phyloP scores from a whole-genome alignment of 2,797 vertebrate species.

The Thunnus albacares region DNA sequence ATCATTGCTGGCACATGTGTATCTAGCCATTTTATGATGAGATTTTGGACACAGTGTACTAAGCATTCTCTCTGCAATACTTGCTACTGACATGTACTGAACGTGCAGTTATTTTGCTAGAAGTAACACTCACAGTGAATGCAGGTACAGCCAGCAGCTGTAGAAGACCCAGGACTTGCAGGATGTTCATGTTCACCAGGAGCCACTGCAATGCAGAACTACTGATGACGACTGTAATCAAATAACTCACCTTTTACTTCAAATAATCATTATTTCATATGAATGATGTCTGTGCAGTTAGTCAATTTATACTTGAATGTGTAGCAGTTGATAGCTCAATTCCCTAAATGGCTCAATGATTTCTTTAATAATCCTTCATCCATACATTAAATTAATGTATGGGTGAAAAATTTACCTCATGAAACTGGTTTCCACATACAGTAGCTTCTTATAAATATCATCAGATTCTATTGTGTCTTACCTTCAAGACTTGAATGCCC shows the following conservation, averaged over 20 bases:
- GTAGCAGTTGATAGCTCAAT: not conserved
- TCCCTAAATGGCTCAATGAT: not conserved
- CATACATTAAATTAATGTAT: not conserved
- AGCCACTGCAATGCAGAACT: constrained; percentile 28
- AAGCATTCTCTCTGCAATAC: not conserved
- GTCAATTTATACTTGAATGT: not conserved
- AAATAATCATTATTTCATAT: not conserved
- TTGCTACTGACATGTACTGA: not conserved
- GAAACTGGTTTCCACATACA: not conserved
- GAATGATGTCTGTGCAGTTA: not conserved
- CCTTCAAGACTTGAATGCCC: constrained; percentile 46
- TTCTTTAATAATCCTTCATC: not conserved
- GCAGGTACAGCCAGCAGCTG: constrained; percentile 72
- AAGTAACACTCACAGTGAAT: constrained; percentile 74
- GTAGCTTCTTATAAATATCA: not conserved
- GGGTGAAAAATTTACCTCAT: not conserved
- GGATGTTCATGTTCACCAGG: constrained; percentile 74
- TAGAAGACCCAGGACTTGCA: constrained; percentile 72
- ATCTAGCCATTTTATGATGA: not conserved
- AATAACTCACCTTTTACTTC: not conserved
- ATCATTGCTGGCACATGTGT: not conserved
- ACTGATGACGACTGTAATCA: not conserved
- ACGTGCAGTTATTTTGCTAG: not conserved
- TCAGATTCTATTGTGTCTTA: constrained; percentile 21
- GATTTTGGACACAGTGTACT: constrained; percentile 37